phyloP scores from a whole-genome alignment of 2,888 invertebrate species.

The Drosophila peninsularis region DNA sequence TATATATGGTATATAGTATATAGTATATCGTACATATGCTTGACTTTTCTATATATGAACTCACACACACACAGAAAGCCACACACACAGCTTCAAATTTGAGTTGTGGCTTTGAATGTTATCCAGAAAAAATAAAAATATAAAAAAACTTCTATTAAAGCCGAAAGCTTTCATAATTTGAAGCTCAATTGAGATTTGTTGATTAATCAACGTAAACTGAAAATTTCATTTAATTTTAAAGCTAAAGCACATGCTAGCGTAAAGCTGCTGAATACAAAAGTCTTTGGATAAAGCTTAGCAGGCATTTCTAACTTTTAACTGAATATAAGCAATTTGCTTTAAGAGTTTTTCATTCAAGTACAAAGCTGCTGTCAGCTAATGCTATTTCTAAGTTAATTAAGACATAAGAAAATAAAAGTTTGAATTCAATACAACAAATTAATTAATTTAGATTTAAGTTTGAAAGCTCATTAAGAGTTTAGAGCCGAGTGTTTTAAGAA shows the following conservation, averaged over 20 bases:
- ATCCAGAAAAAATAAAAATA: neutral
- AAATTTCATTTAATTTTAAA: neutral
- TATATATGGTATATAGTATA: constrained; percentile 8
- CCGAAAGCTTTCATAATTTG: neutral
- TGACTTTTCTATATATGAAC: constrained; percentile 34
- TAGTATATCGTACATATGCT: constrained; percentile 50
- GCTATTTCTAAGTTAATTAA: neutral
- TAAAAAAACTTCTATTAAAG: neutral
- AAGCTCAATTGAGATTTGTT: neutral
- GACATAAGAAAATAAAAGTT: neutral
- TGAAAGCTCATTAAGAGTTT: too few species aligned
- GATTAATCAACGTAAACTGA: neutral
- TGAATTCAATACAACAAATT: neutral
- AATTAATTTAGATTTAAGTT: neutral
- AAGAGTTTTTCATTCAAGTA: neutral
- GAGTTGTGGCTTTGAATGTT: neutral
- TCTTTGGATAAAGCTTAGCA: neutral
- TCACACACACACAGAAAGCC: constrained; percentile 8
- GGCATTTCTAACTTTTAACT: neutral
- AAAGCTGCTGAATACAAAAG: too few species aligned
- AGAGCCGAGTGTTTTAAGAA: neutral
- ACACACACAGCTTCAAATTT: constrained; percentile 2
- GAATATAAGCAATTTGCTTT: neutral
- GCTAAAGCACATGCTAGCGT: neutral
- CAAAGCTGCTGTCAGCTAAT: neutral